Evolutionary conservation across 2,797 vertebrate species (phyloP), one percentile per base, ranked within the genome.

Genomic region (Glossophaga mutica): DNA sequence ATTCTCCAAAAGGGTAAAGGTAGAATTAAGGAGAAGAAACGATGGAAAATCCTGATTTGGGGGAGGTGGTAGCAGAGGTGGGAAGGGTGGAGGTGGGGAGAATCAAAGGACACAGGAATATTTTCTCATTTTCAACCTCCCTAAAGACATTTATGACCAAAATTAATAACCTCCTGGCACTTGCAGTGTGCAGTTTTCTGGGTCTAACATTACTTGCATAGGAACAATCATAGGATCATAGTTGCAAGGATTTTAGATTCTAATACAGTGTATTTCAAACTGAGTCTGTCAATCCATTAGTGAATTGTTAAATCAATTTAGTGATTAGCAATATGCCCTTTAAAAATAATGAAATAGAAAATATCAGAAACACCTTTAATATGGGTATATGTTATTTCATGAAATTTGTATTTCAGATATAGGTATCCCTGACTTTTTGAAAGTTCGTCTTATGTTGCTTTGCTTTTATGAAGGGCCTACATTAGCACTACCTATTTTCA

Each of bases 291-390:
- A 57, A 91, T 55, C 57, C 44, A 57, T 24, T 57, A 57, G 21
- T n/a, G 48, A 86, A n/a, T 0, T 74, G 29, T 79, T 88, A 74
- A 88, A 85, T 73, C 90, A 84, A 59, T 34, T 79, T 65, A 84
- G 21, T 68, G 42, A 85, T 90, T 57, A 86, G 62, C 11, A 52
- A 90, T 6, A 48, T 78, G 0, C 8, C 48, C 84, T 94, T 71
- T 65, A 52, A 87, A 78, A 83, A 62, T 71, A 85, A 70, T 52
- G 37, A 87, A 73, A 62, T 50, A 70, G 84, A 94, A 88, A 94
- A 88, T 37, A 71, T 4, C 12, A 65, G 32, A n/a, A 83, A 39
- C 44, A 71, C 32, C 39, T 71, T 88, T 83, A 83, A 65, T 29
- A 34, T 65, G 26, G 6, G 62, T 50, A 34, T 44, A 37, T 37